Evolutionary conservation across 64 coral and sea anemone genomes (phyloP).

Genomic region (Anthopleura sola): DNA sequence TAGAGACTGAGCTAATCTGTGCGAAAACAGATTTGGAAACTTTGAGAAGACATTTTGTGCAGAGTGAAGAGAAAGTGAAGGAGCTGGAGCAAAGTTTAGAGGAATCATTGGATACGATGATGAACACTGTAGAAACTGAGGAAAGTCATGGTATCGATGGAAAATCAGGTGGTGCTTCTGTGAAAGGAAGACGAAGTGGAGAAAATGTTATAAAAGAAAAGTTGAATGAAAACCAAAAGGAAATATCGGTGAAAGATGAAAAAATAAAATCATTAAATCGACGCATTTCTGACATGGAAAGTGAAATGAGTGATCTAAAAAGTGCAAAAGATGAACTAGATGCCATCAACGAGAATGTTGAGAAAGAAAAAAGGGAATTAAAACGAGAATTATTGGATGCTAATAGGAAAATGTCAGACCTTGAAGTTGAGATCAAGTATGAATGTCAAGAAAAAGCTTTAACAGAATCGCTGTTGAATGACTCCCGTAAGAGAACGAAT

Average conservation of each 20-base stretch:
- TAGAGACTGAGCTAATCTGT: slow-evolving; percentile 28
- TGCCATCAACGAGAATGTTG: not conserved
- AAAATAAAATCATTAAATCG: not conserved
- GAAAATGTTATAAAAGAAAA: slow-evolving; percentile 42
- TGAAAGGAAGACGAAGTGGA: slow-evolving; percentile 29
- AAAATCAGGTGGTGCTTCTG: slow-evolving; percentile 23
- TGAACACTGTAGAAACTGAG: slow-evolving; percentile 16
- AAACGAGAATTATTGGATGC: slow-evolving; percentile 41
- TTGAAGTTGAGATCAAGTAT: slow-evolving; percentile 60
- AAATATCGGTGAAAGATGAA: slow-evolving; percentile 20
- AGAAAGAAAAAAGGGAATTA: not conserved
- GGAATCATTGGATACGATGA: slow-evolving; percentile 19
- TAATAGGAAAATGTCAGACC: slow-evolving; percentile 55
- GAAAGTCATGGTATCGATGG: not conserved
- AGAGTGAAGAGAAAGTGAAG: slow-evolving; percentile 21
- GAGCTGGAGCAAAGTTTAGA: slow-evolving; percentile 41
- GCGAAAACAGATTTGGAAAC: slow-evolving; percentile 29
- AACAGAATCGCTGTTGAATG: slow-evolving; percentile 47
- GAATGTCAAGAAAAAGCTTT: slow-evolving; percentile 45
- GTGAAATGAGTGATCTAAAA: not conserved
- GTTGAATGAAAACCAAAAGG: slow-evolving; percentile 30
- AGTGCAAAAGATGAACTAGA: not conserved
- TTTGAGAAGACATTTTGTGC: slow-evolving; percentile 23
- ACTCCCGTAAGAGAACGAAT: slow-evolving; percentile 27
- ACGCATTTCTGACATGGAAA: not conserved